Conservation (phyloP, 2,888 invertebrate species). For the Hyposoter dolosus region DNA sequence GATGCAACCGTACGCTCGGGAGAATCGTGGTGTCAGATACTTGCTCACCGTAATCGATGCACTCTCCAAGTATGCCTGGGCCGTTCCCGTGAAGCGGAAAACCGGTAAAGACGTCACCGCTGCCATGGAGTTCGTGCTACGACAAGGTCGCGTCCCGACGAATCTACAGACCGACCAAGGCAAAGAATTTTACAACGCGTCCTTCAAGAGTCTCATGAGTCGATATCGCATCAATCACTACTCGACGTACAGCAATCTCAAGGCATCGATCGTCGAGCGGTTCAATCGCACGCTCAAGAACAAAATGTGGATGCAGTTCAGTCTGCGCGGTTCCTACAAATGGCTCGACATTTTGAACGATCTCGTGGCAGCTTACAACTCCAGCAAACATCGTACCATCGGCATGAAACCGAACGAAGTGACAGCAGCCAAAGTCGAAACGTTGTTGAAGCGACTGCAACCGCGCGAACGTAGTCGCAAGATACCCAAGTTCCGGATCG, state of each 20-base stretch:
- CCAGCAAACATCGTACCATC: slow-evolving; percentile 79
- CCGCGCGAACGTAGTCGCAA: slow-evolving; percentile 14
- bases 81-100: slow-evolving; percentile 79
- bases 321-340: too few relatives aligned
- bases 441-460: slow-evolving; percentile 45
- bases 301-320: too few relatives aligned
- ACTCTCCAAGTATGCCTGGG: slow-evolving; percentile 83
- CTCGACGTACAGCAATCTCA: too few relatives aligned
- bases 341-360: slow-evolving; percentile 65
- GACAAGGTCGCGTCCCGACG: slow-evolving; percentile 54
- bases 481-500: slow-evolving; percentile 70
- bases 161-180: slow-evolving; percentile 64
- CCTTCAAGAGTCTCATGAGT: slow-evolving; percentile 58
- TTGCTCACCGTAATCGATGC: slow-evolving; percentile 78
- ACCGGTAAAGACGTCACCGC: slow-evolving; percentile 73
- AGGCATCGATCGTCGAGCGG: too few relatives aligned
- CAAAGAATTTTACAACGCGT: slow-evolving; percentile 66
- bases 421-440: slow-evolving; percentile 75
- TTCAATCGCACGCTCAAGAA: too few relatives aligned
- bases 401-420: slow-evolving; percentile 78
- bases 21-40: too few relatives aligned
- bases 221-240: slow-evolving; percentile 63
- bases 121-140: slow-evolving; percentile 70
- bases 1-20: too few relatives aligned
- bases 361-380: slow-evolving; percentile 74